phyloP scores from a whole-genome alignment of 2,113 vertebrate genomes.

The Connochaetes taurinus region DNA sequence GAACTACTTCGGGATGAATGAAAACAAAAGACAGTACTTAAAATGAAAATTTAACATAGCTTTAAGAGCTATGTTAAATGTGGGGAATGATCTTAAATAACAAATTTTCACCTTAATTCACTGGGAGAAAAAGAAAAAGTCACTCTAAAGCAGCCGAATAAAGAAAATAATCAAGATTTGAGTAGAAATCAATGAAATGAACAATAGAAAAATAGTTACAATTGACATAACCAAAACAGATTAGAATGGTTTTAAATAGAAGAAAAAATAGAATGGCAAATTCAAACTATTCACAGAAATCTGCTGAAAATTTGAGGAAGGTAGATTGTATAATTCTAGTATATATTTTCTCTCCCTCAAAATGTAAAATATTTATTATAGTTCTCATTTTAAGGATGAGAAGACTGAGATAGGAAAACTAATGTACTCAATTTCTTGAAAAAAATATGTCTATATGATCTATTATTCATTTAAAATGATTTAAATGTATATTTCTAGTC shows the following conservation, averaged over 20 bases:
- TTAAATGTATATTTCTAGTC: background rate
- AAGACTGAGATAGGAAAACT: background rate
- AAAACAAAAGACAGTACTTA: background rate
- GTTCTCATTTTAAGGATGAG: background rate
- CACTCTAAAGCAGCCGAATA: background rate
- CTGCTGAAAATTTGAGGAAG: background rate
- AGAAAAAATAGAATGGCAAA: background rate
- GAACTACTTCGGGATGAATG: background rate
- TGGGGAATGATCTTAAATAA: background rate
- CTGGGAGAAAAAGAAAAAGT: background rate
- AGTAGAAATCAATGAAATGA: background rate
- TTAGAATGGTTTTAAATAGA: background rate
- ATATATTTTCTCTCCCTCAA: background rate
- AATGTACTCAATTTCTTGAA: background rate
- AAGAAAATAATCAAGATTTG: background rate
- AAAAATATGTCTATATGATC: background rate
- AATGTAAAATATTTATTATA: background rate
- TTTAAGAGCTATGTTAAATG: background rate
- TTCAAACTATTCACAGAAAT: background rate
- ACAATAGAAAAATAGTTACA: background rate
- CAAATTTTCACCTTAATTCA: background rate
- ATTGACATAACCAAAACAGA: background rate
- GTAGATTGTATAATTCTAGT: background rate
- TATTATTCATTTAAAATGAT: background rate
- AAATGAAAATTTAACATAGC: background rate